Evolutionary conservation across 2,797 vertebrate species (phyloP), one percentile per base, ranked within the genome.

Genomic region (Amniataba percoides): DNA sequence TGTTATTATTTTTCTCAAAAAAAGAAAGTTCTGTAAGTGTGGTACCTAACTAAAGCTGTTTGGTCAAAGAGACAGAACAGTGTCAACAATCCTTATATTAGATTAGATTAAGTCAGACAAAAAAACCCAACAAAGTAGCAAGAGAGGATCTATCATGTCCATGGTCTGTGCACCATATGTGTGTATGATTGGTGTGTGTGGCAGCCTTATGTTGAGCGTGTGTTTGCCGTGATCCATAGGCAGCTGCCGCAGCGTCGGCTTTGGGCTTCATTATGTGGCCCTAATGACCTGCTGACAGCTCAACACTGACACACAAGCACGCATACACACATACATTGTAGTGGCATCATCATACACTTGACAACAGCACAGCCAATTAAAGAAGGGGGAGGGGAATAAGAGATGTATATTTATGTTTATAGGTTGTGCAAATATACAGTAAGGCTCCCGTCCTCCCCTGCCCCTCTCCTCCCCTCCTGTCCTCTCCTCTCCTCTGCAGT

Each of bases 271-370:
- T 97, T 97, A 97, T 97, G 96, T 97, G 96, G 95, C 95, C 95
- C 96, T 97, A 97, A 97, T 97, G 97, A 97, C 96, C 95, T 95
- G 94, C 96, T 97, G 97, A 97, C 96, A 96, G 81, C 83, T 86
- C 81, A 76, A 58, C 82, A 59, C 80, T 77, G 71, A 83, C 84
- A 77, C 70, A 84, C 80, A 69, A 68, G 71, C 65, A 75, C 71
- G 72, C 46, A 76, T 71, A 74, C 49, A 70, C 62, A 78, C 39
- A 61, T 45, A 81, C 65, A 76, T 43, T 78, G 77, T 66, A 34
- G 65, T 62, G 71, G 80, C 78, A 78, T 85, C 80, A 80, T 85
- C 85, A 72, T 77, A 83, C 69, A 80, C 80, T 82, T 89, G 90
- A 92, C 88, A 90, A 88, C 74, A 83, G 71, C 56, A 48, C 51